Evolutionary conservation across 1,140 invertebrate species (phyloP).

Genomic region (Heliconius melpomene): DNA sequence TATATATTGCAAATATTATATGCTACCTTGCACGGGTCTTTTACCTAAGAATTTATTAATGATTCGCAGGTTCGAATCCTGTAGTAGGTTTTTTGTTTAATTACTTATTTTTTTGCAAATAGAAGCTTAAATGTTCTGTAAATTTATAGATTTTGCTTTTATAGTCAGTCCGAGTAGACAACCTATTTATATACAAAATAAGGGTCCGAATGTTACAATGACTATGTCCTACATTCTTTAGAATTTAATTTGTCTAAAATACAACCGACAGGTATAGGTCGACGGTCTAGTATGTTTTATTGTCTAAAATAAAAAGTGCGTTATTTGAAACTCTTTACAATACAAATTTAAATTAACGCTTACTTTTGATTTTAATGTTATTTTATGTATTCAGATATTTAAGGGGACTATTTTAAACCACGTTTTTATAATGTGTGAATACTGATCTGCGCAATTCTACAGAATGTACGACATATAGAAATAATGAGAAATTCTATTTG

Average conservation of each 20-base stretch:
- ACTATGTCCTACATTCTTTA: neutral
- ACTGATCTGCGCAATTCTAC: neutral
- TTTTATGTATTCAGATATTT: no score
- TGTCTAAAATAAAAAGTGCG: no score
- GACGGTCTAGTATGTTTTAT: no score
- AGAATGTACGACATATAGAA: neutral
- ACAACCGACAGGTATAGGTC: no score
- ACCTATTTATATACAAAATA: neutral
- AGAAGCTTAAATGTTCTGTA: neutral
- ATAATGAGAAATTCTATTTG: neutral
- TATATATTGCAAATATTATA: no score
- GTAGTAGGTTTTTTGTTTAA: neutral
- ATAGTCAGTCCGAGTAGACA: neutral
- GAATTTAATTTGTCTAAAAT: neutral
- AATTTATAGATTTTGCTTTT: neutral
- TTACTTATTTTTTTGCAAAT: neutral
- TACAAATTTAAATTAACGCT: no score
- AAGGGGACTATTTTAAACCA: no score
- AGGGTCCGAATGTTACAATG: neutral
- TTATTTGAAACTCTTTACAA: no score
- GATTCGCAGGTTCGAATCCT: constrained; percentile 5
- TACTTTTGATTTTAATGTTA: no score
- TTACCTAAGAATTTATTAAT: neutral
- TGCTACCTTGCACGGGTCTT: neutral
- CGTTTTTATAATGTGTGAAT: neutral